Conservation (phyloP, 2,113 vertebrate genomes). For the Ramphastos sulfuratus region DNA sequence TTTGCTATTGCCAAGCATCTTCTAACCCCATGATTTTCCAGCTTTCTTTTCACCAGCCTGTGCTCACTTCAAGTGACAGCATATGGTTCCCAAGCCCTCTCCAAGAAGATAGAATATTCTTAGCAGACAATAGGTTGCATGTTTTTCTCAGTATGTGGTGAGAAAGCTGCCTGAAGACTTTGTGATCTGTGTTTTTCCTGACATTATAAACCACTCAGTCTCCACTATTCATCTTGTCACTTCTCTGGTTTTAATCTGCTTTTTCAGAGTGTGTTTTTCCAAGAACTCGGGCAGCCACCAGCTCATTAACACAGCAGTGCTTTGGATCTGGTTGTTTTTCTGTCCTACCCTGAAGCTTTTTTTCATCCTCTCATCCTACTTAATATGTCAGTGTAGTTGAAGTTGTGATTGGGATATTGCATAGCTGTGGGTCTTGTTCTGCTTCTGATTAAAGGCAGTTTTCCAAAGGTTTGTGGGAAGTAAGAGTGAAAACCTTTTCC, state of each 20-base stretch:
- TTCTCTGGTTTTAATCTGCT: not conserved
- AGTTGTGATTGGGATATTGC: conserved; percentile 3
- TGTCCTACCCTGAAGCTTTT: not conserved
- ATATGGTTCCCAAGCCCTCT: not conserved
- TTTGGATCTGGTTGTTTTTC: conserved; percentile 42
- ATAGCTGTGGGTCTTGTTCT: conserved; percentile 9
- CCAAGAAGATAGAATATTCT: not conserved
- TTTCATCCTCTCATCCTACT: not conserved
- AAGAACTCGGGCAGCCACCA: not conserved
- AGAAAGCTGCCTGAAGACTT: not conserved
- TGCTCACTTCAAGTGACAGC: not conserved
- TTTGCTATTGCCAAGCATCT: not conserved
- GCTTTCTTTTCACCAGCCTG: not conserved
- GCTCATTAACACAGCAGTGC: conserved; percentile 6
- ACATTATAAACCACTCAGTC: not conserved
- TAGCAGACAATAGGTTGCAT: not conserved
- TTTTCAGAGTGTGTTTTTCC: not conserved
- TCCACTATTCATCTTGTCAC: not conserved
- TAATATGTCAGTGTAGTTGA: conserved; percentile 6
- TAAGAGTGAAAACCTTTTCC: conserved; percentile 6
- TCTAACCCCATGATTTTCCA: not conserved
- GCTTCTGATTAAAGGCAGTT: conserved; percentile 35
- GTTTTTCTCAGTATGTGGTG: not conserved
- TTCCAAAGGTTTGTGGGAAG: conserved; percentile 22
- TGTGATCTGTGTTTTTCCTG: not conserved